phyloP scores from a whole-genome alignment of 2,113 vertebrate genomes.

The Cavia porcellus region DNA sequence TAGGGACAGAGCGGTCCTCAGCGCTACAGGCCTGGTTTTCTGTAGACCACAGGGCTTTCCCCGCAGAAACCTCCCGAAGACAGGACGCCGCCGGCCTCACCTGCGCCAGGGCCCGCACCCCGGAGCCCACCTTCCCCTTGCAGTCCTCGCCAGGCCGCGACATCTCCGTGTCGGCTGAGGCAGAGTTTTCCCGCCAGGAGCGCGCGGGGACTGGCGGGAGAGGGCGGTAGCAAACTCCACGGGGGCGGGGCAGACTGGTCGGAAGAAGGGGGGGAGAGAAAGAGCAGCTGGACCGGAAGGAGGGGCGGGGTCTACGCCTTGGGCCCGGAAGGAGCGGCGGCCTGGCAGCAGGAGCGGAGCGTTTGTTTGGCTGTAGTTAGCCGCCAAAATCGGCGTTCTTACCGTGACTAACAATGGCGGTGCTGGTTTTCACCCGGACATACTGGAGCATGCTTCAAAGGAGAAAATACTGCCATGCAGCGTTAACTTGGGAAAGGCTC shows the following conservation, averaged over 20 bases:
- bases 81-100: not conserved
- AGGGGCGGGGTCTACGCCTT: not conserved
- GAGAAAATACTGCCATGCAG: not conserved
- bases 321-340: not conserved
- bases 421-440: not conserved
- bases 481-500: not conserved
- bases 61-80: not conserved
- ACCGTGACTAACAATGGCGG: not conserved
- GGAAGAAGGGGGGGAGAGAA: no score
- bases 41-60: not conserved
- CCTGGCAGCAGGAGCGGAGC: fast-evolving
- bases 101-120: slow-evolving; percentile 57
- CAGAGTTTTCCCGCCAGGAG: slow-evolving; percentile 38
- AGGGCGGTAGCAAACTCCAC: not conserved
- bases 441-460: not conserved
- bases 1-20: not conserved
- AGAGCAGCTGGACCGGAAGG: not conserved
- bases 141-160: fast-evolving
- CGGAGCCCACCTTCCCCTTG: not conserved
- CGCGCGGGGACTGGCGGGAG: not conserved
- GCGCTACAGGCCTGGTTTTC: not conserved
- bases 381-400: not conserved
- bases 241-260: not conserved
- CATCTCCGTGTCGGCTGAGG: slow-evolving; percentile 6
- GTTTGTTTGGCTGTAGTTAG: not conserved